These are phyloP conservation scores for Trachops cirrhosus DNA, from an alignment of 2,797 vertebrate genomes.

Conservation along the genomic window DNA sequence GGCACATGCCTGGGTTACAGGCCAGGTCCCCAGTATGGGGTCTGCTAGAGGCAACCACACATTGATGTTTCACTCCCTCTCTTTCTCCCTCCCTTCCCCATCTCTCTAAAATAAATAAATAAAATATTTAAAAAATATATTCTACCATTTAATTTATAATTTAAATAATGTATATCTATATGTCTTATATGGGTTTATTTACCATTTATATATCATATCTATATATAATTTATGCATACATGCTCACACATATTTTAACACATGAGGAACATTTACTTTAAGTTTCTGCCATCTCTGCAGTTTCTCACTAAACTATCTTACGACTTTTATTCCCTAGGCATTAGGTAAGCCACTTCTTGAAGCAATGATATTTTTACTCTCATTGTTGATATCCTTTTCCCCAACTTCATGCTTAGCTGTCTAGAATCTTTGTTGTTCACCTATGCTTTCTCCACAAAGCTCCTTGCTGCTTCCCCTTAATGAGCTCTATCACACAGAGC, in stretches of 20 bases:
- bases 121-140: not conserved
- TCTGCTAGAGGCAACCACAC: no score
- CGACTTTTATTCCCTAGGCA: constrained; percentile 13
- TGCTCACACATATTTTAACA: not conserved
- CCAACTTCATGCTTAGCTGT: constrained; percentile 46
- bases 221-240: not conserved
- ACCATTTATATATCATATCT: not conserved
- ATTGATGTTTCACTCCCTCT: no score
- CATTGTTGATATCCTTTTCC: constrained; percentile 24
- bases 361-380: constrained; percentile 29
- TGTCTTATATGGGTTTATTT: not conserved
- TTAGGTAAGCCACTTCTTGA: constrained; percentile 31
- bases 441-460: not conserved
- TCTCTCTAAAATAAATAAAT: not conserved
- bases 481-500: not conserved
- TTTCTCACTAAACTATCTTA: not conserved
- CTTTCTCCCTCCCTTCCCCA: no score
- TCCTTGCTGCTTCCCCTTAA: constrained; percentile 25
- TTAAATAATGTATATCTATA: not conserved
- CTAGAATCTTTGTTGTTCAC: constrained; percentile 1
- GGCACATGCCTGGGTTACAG: no score
- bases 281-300: not conserved
- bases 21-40: no score
- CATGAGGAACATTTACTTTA: not conserved
- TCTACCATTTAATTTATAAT: not conserved